Conservation (phyloP, 2,113 vertebrate genomes). For the Thamnophis sirtalis region DNA sequence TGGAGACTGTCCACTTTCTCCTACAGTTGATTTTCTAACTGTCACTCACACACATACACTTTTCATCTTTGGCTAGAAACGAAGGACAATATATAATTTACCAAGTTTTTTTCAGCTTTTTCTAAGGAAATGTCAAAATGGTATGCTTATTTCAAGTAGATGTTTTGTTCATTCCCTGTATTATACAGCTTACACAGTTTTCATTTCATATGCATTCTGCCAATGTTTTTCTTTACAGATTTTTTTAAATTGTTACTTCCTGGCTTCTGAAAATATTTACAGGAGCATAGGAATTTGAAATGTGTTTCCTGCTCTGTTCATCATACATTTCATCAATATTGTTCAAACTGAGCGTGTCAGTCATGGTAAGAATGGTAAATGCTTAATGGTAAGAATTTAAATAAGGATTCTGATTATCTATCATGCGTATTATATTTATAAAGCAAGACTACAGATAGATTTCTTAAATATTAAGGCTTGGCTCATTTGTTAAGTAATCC, state of each 20-base stretch:
- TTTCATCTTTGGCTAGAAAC: neutral
- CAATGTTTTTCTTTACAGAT: neutral
- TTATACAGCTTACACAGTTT: neutral
- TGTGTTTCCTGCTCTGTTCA: neutral
- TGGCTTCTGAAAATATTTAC: neutral
- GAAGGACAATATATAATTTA: neutral
- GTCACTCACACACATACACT: too few relatives aligned
- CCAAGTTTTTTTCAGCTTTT: neutral
- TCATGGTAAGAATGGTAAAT: neutral
- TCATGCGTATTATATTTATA: neutral
- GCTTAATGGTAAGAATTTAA: neutral
- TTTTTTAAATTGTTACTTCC: neutral
- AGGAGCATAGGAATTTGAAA: neutral
- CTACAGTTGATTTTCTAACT: neutral
- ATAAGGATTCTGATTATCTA: neutral
- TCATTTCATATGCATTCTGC: neutral
- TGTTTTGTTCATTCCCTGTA: neutral
- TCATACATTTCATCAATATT: neutral
- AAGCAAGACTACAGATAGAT: neutral
- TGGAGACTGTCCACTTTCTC: neutral
- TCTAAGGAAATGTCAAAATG: neutral
- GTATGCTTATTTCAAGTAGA: neutral
- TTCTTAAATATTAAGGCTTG: neutral
- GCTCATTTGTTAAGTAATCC: neutral
- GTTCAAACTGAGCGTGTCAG: neutral